phyloP scores from a whole-genome alignment of 2,113 vertebrate genomes.

The Sapajus apella region DNA sequence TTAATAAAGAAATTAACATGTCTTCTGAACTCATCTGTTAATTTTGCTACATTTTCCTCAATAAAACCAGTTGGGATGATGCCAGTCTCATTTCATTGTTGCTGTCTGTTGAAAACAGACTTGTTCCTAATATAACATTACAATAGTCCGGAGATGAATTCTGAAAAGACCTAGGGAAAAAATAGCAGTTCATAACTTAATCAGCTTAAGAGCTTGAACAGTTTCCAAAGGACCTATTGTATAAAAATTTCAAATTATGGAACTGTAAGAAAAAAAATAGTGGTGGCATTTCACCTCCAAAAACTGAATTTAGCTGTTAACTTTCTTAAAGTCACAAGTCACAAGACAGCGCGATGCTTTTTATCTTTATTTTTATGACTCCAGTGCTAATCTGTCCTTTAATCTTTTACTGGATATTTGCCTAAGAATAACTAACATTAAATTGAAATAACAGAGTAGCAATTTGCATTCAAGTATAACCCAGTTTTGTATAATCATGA shows the following conservation, averaged over 20 bases:
- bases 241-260: neutral
- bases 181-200: neutral
- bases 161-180: neutral
- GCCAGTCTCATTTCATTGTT: neutral
- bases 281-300: neutral
- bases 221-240: neutral
- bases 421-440: neutral
- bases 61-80: neutral
- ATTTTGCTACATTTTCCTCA: conserved; percentile 19
- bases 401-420: neutral
- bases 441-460: neutral
- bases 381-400: neutral
- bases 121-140: neutral
- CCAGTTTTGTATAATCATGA: neutral
- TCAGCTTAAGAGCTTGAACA: neutral
- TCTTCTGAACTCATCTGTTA: neutral
- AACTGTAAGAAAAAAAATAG: neutral
- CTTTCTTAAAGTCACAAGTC: neutral
- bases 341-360: neutral
- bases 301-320: neutral
- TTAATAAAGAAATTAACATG: neutral
- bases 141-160: neutral
- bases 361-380: neutral
- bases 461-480: neutral
- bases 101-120: neutral